Base-by-base conservation (phyloP, 2,888 invertebrate genomes). In the Furcula furcula region DNA sequence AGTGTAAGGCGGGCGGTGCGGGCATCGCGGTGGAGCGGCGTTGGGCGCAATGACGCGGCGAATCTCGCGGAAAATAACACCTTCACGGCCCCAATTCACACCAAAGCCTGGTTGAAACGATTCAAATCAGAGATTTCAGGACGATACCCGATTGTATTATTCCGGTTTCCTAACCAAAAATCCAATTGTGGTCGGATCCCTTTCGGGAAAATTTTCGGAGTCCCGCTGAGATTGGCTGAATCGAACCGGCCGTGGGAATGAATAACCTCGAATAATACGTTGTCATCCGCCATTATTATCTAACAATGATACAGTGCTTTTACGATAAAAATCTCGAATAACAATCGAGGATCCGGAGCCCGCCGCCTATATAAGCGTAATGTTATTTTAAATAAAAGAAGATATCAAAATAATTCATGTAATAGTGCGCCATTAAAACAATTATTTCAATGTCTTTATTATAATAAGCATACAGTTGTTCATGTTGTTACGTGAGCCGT, bases 281-380 rank as follows among this genome's bases (percentile, higher is more conserved):
- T 87, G 88, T 88, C 88, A 88, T 88, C 76, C 79, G 74, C 74
- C 79, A 82, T 86, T 88, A 88, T 88, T 85, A 88, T 85, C 83
- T 85, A 76, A 68, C 85, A 84, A 85, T 88, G 88, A 87, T 88
- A 85, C 80, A 76, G 81, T 83, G 74, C 60, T 88, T 88, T 86
- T 83, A 45, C 40, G 86, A 87, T 88, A 82, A 82, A 79, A 83
- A 86, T 86, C 83, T 79, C 73, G 65, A 67, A 80, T 81, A 78
- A 76, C 70, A 78, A 84, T 77, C 67, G 72, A 46, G 54, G 63
- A 70, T 73, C 75, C 72, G 71, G 65, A 65, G 52, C 54, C 63
- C 54, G 52, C 54, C 63, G 53, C 36, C 52, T 41, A 46, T 28
- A 9, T 46, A 34, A 15, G 40, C 34, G 55, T 74, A 72, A 76